Base-by-base conservation (phyloP, 2,113 vertebrate species). In the Lycaon pictus region DNA sequence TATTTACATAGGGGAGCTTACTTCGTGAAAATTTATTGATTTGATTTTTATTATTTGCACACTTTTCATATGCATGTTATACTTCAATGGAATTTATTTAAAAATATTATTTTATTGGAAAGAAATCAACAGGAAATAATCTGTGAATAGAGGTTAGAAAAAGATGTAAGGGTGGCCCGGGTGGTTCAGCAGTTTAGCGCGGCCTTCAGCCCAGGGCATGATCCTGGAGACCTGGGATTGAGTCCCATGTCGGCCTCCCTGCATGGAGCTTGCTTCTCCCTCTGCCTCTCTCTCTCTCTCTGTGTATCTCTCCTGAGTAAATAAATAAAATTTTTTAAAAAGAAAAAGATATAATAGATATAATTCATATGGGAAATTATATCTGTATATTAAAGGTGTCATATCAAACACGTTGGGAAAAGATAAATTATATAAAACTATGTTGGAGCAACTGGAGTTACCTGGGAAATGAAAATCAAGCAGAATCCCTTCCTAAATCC, bases 391-490 rank as follows among this genome's bases (percentile, higher is more conserved):
- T 77, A 69, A 85, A 90, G 29, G 4, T 35, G 20, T 48, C 43
- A 65, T 76, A 67, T 35, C 15, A 65, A 58, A 69, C 77, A 69
- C 77, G 17, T 58, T 56, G 17, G 12, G 29, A 79, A 77, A 76
- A 65, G 16, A 32, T 23, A 79, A 35, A 48, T 56, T 79, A 79
- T 25, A 35, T 69, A 69, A 95, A 91, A 86, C 71, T 29, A 62
- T 37, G 10, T 32, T 95, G 37, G 32, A 86, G 37, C 62, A 71
- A 79, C 17, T 71, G 35, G 10, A 37, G 19, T 13, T 35, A 91
- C 22, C 51, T 8, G n/a, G 37, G 72, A 86, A 95, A 86, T n/a
- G 65, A 69, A 90, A 95, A 77, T 58, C 60, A 77, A 84, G 35
- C 22, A 62, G 8, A 80, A 79, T 60, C 9, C 8, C 85, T 67